These are phyloP conservation scores for Lymantria monacha DNA, from an alignment of 2,888 invertebrate genomes.

Conservation along the genomic window DNA sequence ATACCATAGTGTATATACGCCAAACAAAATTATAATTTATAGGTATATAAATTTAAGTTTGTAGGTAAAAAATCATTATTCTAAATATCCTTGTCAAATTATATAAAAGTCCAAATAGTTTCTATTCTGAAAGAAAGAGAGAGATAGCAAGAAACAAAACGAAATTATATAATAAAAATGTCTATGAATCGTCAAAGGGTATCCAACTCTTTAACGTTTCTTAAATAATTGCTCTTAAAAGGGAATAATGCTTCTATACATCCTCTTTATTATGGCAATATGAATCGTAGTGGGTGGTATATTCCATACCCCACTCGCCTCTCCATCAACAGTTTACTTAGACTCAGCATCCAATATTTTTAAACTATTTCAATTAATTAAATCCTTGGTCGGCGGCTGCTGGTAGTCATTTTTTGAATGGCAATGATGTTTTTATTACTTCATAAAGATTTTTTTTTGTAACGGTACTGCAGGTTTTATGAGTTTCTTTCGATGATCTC, in stretches of 20 bases:
- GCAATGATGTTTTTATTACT: slow-evolving; percentile 40
- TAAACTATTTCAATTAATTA: slow-evolving; percentile 71
- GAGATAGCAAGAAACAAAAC: background rate
- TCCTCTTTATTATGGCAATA: slow-evolving; percentile 23
- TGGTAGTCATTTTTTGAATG: slow-evolving; percentile 64
- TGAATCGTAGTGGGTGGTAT: slow-evolving; percentile 41
- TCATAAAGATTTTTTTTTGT: slow-evolving; percentile 41
- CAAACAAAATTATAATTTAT: no score
- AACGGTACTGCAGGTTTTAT: slow-evolving; percentile 24
- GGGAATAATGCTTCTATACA: slow-evolving; percentile 22
- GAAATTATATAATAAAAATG: background rate
- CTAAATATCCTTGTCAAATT: no score
- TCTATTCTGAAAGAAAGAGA: no score
- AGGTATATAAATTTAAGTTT: no score
- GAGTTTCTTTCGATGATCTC: background rate
- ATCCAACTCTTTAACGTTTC: slow-evolving; percentile 11
- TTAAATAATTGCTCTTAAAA: slow-evolving; percentile 24
- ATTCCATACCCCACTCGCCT: slow-evolving; percentile 30
- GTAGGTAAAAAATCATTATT: no score
- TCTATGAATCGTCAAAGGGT: background rate
- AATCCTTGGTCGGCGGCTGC: slow-evolving; percentile 35
- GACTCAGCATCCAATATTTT: slow-evolving; percentile 60
- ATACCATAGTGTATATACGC: no score
- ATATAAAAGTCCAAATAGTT: no score
- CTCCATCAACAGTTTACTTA: slow-evolving; percentile 51